phyloP scores from a whole-genome alignment of 2,113 vertebrate genomes.

The Protobothrops mucrosquamatus region DNA sequence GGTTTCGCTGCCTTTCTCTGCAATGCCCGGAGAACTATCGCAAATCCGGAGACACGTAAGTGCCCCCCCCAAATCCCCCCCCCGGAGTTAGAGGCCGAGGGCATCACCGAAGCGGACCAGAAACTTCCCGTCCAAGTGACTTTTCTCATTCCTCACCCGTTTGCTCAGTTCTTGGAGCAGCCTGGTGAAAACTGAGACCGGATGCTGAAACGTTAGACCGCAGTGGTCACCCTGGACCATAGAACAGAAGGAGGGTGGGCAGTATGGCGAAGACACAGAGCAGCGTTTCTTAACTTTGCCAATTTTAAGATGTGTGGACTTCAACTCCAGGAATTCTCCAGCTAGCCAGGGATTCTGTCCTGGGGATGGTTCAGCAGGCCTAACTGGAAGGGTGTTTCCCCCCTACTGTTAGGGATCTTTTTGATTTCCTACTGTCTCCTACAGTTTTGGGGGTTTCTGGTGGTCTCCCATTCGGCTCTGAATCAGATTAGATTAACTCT shows the following conservation, averaged over 20 bases:
- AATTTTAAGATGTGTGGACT: not conserved
- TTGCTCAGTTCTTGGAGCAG: not conserved
- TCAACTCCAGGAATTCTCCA: not conserved
- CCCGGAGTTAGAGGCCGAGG: not conserved
- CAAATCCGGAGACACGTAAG: slow-evolving; percentile 88
- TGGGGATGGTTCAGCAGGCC: not conserved
- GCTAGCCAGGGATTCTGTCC: not conserved
- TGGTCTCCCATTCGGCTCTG: not conserved
- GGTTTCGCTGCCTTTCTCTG: slow-evolving; percentile 86
- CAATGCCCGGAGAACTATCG: slow-evolving; percentile 89
- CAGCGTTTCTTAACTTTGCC: not conserved
- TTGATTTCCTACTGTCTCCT: not conserved
- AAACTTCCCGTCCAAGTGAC: not conserved
- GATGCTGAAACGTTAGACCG: not conserved
- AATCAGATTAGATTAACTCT: not conserved
- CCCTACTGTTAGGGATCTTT: not conserved
- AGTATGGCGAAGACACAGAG: not conserved
- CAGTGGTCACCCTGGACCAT: not conserved
- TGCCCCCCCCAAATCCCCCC: slow-evolving; percentile 42
- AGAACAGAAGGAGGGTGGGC: not conserved
- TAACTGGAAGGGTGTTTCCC: fast-evolving
- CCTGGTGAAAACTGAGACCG: not conserved
- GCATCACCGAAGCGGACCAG: not conserved
- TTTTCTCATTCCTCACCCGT: not conserved
- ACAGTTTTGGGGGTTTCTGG: not conserved